phyloP scores from a whole-genome alignment of 2,888 invertebrate species.

The Petrolisthes manimaculis region DNA sequence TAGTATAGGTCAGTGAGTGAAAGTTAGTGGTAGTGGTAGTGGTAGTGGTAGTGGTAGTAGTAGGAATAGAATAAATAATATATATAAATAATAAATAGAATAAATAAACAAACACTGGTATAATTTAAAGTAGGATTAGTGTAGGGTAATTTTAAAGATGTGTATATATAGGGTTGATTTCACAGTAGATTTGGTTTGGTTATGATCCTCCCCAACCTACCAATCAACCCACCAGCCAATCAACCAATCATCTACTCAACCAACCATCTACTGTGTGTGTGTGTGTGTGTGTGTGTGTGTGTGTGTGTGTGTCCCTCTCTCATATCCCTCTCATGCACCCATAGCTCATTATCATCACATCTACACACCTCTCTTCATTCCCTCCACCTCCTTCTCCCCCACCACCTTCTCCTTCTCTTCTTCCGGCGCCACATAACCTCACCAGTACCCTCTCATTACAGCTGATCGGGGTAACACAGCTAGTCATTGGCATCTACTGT shows the following conservation, averaged over 20 bases:
- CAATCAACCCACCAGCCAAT: too few species aligned
- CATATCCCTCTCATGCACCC: neutral
- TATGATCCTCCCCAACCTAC: too few species aligned
- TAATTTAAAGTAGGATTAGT: neutral
- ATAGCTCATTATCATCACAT: neutral
- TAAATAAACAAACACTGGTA: neutral
- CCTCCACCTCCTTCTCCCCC: neutral
- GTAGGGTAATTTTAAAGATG: too few species aligned
- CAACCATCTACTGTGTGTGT: too few species aligned
- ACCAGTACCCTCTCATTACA: conserved; percentile 14
- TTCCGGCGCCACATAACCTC: neutral
- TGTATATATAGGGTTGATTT: too few species aligned
- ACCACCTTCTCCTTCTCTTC: neutral
- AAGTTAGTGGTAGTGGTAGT: neutral
- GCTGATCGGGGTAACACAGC: conserved; percentile 59
- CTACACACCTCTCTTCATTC: neutral
- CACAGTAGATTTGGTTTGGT: too few species aligned
- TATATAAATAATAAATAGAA: neutral
- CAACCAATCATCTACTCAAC: too few species aligned
- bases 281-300: too few species aligned
- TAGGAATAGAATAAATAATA: neutral
- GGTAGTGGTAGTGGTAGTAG: neutral
- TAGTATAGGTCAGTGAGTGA: neutral
- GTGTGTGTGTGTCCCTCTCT: too few species aligned
- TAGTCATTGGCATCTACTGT: conserved; percentile 64